Evolutionary conservation across 2,888 invertebrate species (phyloP).

Genomic region (Bellardia pandia): DNA sequence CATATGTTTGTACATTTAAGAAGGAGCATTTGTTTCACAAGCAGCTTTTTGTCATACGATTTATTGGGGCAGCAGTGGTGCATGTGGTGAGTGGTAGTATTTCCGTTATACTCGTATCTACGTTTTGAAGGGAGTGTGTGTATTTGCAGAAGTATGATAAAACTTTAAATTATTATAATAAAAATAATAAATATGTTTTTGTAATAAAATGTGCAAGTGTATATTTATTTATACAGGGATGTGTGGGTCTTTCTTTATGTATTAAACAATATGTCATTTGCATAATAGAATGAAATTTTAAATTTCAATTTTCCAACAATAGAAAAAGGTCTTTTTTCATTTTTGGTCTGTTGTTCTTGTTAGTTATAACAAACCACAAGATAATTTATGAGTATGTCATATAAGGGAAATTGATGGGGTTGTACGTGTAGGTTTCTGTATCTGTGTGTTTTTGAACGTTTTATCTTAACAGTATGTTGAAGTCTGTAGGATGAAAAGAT

Average conservation of each 20-base stretch:
- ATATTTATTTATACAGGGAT: neutral
- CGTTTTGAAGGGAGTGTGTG: neutral
- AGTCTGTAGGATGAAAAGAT: constrained; percentile 41
- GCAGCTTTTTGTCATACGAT: neutral
- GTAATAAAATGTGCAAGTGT: neutral
- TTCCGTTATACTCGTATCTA: neutral
- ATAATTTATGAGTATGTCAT: constrained; percentile 63
- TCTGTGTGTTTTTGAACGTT: neutral
- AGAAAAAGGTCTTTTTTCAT: constrained; percentile 48
- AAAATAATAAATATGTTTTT: constrained; percentile 58
- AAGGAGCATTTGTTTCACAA: neutral
- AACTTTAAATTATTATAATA: constrained; percentile 50
- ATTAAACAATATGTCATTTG: constrained; percentile 69
- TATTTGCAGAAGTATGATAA: neutral
- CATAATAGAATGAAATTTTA: constrained; percentile 67
- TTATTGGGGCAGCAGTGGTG: neutral
- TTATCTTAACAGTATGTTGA: constrained; percentile 35
- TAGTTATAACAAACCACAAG: constrained; percentile 62
- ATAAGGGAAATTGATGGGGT: constrained; percentile 14
- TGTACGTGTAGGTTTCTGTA: neutral
- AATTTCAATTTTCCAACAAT: constrained; percentile 67
- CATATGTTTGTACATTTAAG: neutral
- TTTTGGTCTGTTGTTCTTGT: constrained; percentile 57
- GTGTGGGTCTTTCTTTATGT: neutral
- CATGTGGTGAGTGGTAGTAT: neutral